These are phyloP conservation scores for Dicerorhinus sumatrensis DNA, from an alignment of 2,113 vertebrate species.

Conservation along the genomic window DNA sequence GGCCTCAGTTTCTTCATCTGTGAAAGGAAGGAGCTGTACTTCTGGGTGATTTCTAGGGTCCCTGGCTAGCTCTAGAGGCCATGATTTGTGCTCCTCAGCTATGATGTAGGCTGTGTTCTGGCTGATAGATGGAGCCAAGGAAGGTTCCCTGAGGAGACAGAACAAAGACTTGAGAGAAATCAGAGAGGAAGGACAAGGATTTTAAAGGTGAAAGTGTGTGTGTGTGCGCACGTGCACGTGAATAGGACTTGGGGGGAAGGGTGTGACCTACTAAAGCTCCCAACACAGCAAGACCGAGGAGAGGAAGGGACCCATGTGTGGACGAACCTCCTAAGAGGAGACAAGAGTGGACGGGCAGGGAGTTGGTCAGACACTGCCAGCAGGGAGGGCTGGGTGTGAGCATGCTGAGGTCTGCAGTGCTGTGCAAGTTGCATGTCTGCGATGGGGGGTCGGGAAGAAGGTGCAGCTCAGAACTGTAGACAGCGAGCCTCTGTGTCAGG, in stretches of 20 bases:
- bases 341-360: background rate
- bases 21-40: background rate
- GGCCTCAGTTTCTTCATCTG: background rate
- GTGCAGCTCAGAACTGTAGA: background rate
- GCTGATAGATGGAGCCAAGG: background rate
- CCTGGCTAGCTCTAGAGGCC: background rate
- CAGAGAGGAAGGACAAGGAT: background rate
- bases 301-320: too few species aligned
- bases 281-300: background rate
- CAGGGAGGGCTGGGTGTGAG: rapidly evolving
- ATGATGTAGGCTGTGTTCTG: background rate
- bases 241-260: background rate
- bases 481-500: background rate
- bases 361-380: background rate
- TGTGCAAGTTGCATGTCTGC: rapidly evolving
- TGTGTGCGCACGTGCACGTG: background rate
- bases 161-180: background rate
- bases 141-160: background rate
- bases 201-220: background rate
- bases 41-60: background rate
- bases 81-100: background rate
- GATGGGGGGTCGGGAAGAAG: background rate
- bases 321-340: background rate
- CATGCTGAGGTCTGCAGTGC: background rate
- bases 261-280: background rate